Evolutionary conservation across 2,888 invertebrate species (phyloP), one percentile per base, ranked within the genome.

Genomic region (Uropetala carovei): DNA sequence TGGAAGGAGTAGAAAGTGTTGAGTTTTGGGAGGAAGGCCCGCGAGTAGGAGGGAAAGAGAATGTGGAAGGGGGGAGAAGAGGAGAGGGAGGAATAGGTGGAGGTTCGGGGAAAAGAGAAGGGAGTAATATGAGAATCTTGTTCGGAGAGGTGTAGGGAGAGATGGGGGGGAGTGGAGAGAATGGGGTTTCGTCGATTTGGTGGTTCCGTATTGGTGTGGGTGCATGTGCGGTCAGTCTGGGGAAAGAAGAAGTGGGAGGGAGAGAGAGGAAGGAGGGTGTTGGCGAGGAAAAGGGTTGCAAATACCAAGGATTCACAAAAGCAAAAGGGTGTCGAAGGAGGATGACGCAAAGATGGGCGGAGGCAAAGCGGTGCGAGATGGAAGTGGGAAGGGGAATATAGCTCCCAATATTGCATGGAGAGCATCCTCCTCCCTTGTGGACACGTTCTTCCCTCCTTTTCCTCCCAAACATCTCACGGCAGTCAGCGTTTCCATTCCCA

Each of bases 161-260:
- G 68, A n/a, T 68, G 68, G 22, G 10, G 75, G n/a, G 22, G 68
- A 22, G 75, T 75, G 75, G 27, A 75, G 22, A n/a, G n/a, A n/a
- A n/a, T n/a, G n/a, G n/a, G n/a, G n/a, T n/a, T n/a, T n/a, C n/a
- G 75, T 75, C 75, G 75, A 64, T n/a, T 64, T n/a, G 18, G 43
- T 43, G 43, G 43, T 43, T 43, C 43, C 3, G 43, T 43, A 43
- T 5, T 1, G 43, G n/a, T 75, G 75, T 27, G 75, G n/a, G n/a
- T n/a, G n/a, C n/a, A n/a, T n/a, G n/a, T n/a, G n/a, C n/a, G n/a
- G 75, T 75, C 75, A 75, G 22, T 75, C 75, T 22, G 64, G 64
- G n/a, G n/a, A n/a, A 43, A 43, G 68, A 68, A 68, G 14, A 16
- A 64, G 14, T 10, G 14, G 5, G 64, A 18, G 64, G 64, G n/a